A percentile compares a stretch with the other conserved stretches of the same genome.
phyloP scores from a whole-genome alignment of 2,797 vertebrate genomes.

The Pangasius larnaudii region DNA sequence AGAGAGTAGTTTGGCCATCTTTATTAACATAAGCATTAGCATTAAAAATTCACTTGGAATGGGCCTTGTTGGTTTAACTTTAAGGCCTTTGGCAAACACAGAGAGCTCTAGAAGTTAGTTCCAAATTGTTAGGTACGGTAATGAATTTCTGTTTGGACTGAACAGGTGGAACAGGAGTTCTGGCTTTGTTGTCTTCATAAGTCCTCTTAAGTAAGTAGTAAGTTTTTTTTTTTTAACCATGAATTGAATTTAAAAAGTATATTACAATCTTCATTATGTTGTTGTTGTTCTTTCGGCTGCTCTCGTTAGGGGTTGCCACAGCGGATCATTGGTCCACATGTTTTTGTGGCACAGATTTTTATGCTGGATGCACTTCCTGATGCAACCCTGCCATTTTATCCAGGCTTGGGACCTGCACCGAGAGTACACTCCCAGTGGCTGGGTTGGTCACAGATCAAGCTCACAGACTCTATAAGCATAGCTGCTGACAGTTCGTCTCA shows the following conservation, averaged over 20 bases:
- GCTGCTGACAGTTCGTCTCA: neutral
- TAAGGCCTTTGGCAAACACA: neutral
- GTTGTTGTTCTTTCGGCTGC: too few relatives aligned
- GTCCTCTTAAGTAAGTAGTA: neutral
- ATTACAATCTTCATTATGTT: too few relatives aligned
- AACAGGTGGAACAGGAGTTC: neutral
- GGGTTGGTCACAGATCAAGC: neutral
- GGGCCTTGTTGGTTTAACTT: neutral
- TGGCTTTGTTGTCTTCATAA: neutral
- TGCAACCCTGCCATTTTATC: too few relatives aligned
- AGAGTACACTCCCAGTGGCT: too few relatives aligned
- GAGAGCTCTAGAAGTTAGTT: constrained; percentile 8
- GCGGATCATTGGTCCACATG: too few relatives aligned
- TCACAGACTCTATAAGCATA: neutral
- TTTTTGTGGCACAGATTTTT: too few relatives aligned
- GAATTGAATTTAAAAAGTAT: neutral
- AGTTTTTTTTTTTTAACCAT: neutral
- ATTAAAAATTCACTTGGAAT: neutral
- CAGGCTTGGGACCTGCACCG: too few relatives aligned
- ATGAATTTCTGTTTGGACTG: neutral
- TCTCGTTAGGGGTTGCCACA: too few relatives aligned
- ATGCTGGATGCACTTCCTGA: too few relatives aligned
- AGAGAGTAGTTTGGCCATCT: neutral
- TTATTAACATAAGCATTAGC: neutral
- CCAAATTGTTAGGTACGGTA: neutral